phyloP scores from a whole-genome alignment of 2,113 vertebrate species.

The Craseonycteris thonglongyai region DNA sequence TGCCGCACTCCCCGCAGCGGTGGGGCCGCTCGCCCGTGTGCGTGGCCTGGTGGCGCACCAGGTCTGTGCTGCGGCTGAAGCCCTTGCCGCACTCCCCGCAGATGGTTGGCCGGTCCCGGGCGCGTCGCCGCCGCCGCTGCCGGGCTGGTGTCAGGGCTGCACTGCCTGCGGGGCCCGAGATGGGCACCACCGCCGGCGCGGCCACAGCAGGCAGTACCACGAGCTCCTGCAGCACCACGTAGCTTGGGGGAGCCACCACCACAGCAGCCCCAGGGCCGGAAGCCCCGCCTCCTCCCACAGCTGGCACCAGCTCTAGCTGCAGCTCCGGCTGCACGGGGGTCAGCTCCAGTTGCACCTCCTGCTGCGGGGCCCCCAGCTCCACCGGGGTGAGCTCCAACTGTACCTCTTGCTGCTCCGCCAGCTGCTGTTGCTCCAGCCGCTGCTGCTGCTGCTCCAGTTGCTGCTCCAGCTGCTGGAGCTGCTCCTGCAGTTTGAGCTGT shows the following conservation, averaged over 20 bases:
- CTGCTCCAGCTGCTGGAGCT: conserved; percentile 65
- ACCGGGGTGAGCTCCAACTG: conserved; percentile 52
- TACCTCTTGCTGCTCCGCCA: conserved; percentile 70
- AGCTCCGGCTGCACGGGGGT: neutral
- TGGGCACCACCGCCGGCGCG: conserved; percentile 14
- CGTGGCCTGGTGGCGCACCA: conserved; percentile 68
- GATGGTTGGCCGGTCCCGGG: conserved; percentile 63
- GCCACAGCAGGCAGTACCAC: conserved; percentile 52
- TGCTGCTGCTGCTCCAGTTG: conserved; percentile 75
- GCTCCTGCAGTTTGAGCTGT: neutral
- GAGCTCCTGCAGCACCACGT: conserved; percentile 64
- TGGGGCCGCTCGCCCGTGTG: conserved; percentile 73
- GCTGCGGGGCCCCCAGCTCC: conserved; percentile 57
- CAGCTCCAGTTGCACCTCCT: conserved; percentile 79
- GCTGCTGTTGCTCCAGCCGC: conserved; percentile 20
- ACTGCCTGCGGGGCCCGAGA: conserved; percentile 14
- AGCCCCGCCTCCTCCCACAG: neutral
- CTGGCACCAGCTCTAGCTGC: conserved; percentile 51
- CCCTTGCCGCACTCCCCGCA: conserved; percentile 74
- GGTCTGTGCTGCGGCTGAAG: conserved; percentile 75
- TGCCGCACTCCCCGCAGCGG: conserved; percentile 86
- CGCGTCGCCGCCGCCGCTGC: conserved; percentile 51
- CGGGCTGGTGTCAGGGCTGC: neutral
- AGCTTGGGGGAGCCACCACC: conserved; percentile 48
- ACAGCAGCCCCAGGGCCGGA: neutral